These are phyloP conservation scores for Brachystomella parvula DNA, from an alignment of 1,140 invertebrate species.

Conservation along the genomic window DNA sequence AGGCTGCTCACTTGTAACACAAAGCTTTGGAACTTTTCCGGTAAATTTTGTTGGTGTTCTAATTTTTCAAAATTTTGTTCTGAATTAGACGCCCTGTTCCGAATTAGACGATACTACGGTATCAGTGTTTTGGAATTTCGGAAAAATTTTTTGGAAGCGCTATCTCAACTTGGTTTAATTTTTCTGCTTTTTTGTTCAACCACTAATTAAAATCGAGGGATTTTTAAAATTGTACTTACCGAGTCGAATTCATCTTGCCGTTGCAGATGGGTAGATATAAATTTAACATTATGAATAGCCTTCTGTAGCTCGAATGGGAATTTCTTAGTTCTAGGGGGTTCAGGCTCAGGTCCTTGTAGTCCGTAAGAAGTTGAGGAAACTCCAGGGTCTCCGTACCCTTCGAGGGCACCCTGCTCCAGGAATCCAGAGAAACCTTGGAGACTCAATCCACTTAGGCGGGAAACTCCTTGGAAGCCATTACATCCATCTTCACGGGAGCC, in stretches of 20 bases:
- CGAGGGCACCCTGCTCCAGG: slow-evolving; percentile 37
- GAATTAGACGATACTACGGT: too few relatives aligned
- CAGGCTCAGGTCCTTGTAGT: slow-evolving; percentile 32
- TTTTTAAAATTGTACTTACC: slow-evolving; percentile 61
- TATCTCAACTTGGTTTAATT: too few relatives aligned
- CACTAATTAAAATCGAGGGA: too few relatives aligned
- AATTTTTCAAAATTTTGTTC: too few relatives aligned
- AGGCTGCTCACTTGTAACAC: too few relatives aligned
- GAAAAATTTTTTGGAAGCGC: too few relatives aligned
- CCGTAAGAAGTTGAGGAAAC: slow-evolving; percentile 33
- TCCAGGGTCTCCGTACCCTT: slow-evolving; percentile 49
- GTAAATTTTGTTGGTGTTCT: too few relatives aligned
- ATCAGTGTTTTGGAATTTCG: too few relatives aligned
- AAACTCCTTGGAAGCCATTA: slow-evolving; percentile 38
- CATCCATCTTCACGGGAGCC: slow-evolving; percentile 37
- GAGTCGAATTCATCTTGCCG: slow-evolving; percentile 87
- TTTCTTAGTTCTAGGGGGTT: slow-evolving; percentile 54
- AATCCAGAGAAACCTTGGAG: slow-evolving; percentile 38
- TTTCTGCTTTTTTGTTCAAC: too few relatives aligned
- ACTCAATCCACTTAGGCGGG: slow-evolving; percentile 37
- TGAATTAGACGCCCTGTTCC: too few relatives aligned
- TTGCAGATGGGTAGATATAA: slow-evolving; percentile 88
- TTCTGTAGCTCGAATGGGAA: slow-evolving; percentile 87
- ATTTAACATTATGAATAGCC: slow-evolving; percentile 88
- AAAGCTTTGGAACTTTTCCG: too few relatives aligned